Evolutionary conservation across 2,888 invertebrate species (phyloP), one percentile per base, ranked within the genome.

Genomic region (Creontiades dilutus): DNA sequence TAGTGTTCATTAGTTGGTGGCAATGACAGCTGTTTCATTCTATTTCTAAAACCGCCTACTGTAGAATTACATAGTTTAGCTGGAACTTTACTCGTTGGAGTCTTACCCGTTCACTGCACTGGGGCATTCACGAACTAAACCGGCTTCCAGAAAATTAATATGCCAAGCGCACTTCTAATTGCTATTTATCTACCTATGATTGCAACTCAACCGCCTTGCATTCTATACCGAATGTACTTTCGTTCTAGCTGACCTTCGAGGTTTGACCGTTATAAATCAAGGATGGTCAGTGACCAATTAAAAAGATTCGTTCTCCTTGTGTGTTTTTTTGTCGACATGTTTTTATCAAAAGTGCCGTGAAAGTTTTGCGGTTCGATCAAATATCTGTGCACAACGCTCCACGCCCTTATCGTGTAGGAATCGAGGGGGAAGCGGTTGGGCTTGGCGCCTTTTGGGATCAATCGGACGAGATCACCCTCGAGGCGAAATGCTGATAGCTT

Each of bases 241-340:
- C 57, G 7, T 16, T 16, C 57, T n/a, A 57, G 19, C 14, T n/a
- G n/a, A 57, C 57, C 57, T 57, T 57, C 57, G 57, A 57, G 57
- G 57, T 57, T 57, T 57, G 57, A 57, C 57, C 57, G n/a, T 57
- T 57, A 57, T 57, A 57, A 57, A 57, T 57, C 57, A 57, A 57
- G 57, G 57, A n/a, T 57, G 57, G 57, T n/a, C n/a, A 57, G 0
- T 57, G 5, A 16, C 52, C 52, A 2, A 52, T 52, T n/a, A 57
- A 57, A 57, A 52, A 52, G 13, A 52, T 14, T 52, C n/a, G 57
- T 57, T 57, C 57, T 5, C 57, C n/a, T 57, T n/a, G 16, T n/a
- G n/a, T n/a, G n/a, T 37, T 37, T 37, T 57, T 57, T 57, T 16
- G 12, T n/a, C 16, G n/a, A 57, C 16, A 7, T n/a, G n/a, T 13